Evolutionary conservation across 1,140 invertebrate species (phyloP).

Genomic region (Drosophila albomicans): DNA sequence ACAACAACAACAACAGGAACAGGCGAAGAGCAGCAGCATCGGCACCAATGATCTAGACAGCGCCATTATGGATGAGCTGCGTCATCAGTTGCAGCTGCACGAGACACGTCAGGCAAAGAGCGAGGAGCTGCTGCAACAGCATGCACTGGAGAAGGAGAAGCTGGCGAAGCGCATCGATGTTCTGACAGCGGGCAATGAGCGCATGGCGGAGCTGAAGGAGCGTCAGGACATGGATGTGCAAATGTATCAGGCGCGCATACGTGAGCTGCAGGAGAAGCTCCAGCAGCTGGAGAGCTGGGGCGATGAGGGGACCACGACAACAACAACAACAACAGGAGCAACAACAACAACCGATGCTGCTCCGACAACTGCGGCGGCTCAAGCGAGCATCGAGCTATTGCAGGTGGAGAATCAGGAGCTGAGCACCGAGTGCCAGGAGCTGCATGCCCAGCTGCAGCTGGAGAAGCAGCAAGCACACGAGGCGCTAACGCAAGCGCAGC

Average conservation of each 20-base stretch:
- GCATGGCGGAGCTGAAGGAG: constrained; percentile 91
- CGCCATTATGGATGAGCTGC: constrained; percentile 91
- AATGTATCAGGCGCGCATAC: constrained; percentile 89
- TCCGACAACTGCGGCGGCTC: neutral
- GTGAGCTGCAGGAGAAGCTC: constrained; percentile 88
- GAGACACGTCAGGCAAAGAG: constrained; percentile 88
- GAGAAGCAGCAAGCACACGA: constrained; percentile 34
- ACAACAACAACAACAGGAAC: constrained; percentile 70
- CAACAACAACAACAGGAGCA: constrained; percentile 76
- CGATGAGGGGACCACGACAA: constrained; percentile 20
- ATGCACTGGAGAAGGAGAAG: constrained; percentile 88
- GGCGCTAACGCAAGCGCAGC: constrained; percentile 22
- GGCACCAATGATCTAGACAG: constrained; percentile 88
- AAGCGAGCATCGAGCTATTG: constrained; percentile 48
- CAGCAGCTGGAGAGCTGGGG: constrained; percentile 87
- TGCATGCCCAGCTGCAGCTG: constrained; percentile 49
- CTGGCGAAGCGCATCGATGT: constrained; percentile 90
- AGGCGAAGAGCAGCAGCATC: constrained; percentile 52
- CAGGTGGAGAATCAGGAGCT: constrained; percentile 86
- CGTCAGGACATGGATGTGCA: constrained; percentile 90
- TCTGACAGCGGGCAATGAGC: constrained; percentile 91
- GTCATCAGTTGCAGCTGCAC: constrained; percentile 88
- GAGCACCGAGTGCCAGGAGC: constrained; percentile 86
- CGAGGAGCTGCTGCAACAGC: constrained; percentile 86
- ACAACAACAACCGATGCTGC: constrained; percentile 1